These are phyloP conservation scores for Cassiopea xamachana DNA, from an alignment of 30 jellyfish, hydroid and myxozoan genomes.

Conservation along the genomic window DNA sequence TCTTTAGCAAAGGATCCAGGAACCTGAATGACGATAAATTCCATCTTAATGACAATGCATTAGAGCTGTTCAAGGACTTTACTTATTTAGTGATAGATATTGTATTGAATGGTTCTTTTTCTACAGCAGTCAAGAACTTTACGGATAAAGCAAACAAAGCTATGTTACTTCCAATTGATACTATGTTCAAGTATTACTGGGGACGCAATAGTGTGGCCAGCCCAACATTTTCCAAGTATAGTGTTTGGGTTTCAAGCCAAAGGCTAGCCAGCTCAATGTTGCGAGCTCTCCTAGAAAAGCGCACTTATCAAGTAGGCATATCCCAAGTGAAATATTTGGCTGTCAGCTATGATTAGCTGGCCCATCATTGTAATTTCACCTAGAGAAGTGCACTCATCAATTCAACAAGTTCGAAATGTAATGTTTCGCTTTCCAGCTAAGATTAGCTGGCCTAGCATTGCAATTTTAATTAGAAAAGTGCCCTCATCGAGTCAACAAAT, in stretches of 20 bases:
- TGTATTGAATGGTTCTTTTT: background rate
- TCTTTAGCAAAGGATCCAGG: constrained; percentile 2
- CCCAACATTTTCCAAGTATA: no score
- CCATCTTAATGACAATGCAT: background rate
- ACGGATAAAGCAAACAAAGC: background rate
- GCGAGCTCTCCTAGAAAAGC: no score
- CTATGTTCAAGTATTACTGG: background rate
- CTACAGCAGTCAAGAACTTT: background rate
- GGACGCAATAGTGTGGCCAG: background rate
- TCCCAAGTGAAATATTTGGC: background rate
- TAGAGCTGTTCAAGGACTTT: background rate
- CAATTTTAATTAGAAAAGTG: no score
- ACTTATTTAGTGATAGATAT: background rate
- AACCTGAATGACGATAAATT: background rate
- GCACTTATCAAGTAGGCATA: no score
- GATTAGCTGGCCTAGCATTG: no score
- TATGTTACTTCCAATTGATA: background rate
- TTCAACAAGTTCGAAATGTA: no score
- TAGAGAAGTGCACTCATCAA: no score
- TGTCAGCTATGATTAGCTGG: no score
- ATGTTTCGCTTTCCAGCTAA: no score
- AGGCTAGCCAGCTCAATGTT: background rate
- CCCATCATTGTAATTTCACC: no score
- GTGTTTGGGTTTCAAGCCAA: background rate
- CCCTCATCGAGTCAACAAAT: background rate